These are phyloP conservation scores for Naso thynnoides DNA, from an alignment of 2,797 vertebrate species.

Conservation along the genomic window DNA sequence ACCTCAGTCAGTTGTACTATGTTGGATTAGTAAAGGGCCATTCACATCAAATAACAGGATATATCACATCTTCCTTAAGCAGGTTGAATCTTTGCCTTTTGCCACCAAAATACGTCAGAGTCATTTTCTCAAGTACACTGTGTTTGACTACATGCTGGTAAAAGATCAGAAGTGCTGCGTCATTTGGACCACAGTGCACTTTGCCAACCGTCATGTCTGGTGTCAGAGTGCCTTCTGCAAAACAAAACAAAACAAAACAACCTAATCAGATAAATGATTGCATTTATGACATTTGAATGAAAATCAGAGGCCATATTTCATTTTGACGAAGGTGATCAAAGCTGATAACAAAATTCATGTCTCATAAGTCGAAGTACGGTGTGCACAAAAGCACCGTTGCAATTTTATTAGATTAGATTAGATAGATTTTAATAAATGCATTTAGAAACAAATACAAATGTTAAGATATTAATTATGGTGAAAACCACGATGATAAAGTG, in stretches of 20 bases:
- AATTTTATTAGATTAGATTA: too few relatives aligned
- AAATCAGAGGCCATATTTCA: background rate
- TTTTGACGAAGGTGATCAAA: background rate
- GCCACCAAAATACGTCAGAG: constrained; percentile 15
- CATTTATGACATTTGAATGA: background rate
- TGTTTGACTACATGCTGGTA: constrained; percentile 15
- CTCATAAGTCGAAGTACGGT: too few relatives aligned
- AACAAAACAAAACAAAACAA: too few relatives aligned
- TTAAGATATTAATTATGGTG: background rate
- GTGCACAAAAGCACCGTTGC: too few relatives aligned
- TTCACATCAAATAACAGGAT: constrained; percentile 37
- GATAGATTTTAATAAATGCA: too few relatives aligned
- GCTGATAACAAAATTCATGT: too few relatives aligned
- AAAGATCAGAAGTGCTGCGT: constrained; percentile 38
- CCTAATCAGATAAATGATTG: background rate
- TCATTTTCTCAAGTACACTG: constrained; percentile 34
- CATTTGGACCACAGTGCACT: constrained; percentile 39
- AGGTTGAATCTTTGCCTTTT: constrained; percentile 42
- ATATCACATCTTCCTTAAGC: constrained; percentile 32
- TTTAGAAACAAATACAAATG: too few relatives aligned
- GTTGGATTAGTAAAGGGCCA: constrained; percentile 26
- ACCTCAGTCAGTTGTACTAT: constrained; percentile 30
- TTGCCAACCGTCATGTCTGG: background rate
- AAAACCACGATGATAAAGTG: too few relatives aligned
- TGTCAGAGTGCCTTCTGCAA: background rate